Evolutionary conservation across 2,888 invertebrate genomes (phyloP).

Genomic region (Xestia sexstrigata): DNA sequence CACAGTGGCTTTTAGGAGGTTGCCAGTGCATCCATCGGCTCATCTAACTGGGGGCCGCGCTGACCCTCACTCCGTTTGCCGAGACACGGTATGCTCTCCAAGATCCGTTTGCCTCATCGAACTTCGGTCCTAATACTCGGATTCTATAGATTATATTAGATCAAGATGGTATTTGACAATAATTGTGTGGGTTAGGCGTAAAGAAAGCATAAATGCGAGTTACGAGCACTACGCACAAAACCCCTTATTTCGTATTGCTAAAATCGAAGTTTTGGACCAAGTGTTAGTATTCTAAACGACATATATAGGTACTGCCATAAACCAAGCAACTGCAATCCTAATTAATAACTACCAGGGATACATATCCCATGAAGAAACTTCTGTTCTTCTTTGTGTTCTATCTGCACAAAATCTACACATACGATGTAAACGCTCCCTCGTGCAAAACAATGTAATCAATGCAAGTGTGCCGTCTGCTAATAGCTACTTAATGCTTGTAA

Average conservation of each 20-base stretch:
- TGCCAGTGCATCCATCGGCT: neutral
- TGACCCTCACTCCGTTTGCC: neutral
- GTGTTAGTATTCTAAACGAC: neutral
- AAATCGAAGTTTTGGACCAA: neutral
- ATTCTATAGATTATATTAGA: neutral
- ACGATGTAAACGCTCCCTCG: neutral
- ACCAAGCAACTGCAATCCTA: neutral
- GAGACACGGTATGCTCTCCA: neutral
- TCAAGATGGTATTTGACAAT: neutral
- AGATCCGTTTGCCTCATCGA: neutral
- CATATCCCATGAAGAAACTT: neutral
- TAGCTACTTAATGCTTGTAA: conserved; percentile 23
- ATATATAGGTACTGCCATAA: neutral
- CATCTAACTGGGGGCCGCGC: neutral
- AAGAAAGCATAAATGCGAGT: neutral
- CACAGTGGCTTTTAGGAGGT: neutral
- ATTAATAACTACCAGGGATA: neutral
- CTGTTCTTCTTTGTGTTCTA: neutral
- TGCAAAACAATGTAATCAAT: conserved; percentile 52
- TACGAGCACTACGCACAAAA: neutral
- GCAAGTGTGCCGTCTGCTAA: conserved; percentile 58
- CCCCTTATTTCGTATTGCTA: neutral
- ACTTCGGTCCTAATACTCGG: neutral
- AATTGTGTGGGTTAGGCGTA: neutral
- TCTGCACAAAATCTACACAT: neutral